These are phyloP conservation scores for Noctua pronuba DNA, from an alignment of 2,888 invertebrate species.

Conservation along the genomic window DNA sequence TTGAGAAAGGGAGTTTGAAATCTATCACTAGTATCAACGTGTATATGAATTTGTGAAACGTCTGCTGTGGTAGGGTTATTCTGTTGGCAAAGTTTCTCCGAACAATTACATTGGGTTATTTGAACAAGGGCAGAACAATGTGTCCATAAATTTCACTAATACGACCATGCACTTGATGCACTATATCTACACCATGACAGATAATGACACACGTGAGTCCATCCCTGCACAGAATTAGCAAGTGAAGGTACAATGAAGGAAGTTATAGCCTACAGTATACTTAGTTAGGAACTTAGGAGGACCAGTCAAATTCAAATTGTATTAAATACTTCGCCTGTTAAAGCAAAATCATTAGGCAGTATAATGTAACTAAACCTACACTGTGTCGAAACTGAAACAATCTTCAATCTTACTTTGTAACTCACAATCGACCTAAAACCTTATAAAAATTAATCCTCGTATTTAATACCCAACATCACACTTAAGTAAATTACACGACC, in stretches of 20 bases:
- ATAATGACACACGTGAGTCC: not conserved
- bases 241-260: not conserved
- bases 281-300: not conserved
- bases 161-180: not conserved
- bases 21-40: not conserved
- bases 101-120: not conserved
- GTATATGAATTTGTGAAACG: not conserved
- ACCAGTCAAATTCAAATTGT: not conserved
- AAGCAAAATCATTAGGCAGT: not conserved
- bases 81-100: not conserved
- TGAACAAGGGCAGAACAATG: not conserved
- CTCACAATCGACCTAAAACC: not conserved
- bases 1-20: not conserved
- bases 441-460: constrained; percentile 7
- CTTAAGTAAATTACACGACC: constrained; percentile 55
- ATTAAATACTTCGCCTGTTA: no score
- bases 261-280: not conserved
- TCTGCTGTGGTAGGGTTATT: not conserved
- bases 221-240: not conserved
- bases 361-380: not conserved
- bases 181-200: not conserved
- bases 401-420: not conserved
- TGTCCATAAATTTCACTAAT: not conserved
- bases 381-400: not conserved
- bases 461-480: constrained; percentile 42